Percentiles rank a stretch among this genome's conserved stretches.
phyloP scores from a whole-genome alignment of 2,113 vertebrate species.

The Elachura formosa region DNA sequence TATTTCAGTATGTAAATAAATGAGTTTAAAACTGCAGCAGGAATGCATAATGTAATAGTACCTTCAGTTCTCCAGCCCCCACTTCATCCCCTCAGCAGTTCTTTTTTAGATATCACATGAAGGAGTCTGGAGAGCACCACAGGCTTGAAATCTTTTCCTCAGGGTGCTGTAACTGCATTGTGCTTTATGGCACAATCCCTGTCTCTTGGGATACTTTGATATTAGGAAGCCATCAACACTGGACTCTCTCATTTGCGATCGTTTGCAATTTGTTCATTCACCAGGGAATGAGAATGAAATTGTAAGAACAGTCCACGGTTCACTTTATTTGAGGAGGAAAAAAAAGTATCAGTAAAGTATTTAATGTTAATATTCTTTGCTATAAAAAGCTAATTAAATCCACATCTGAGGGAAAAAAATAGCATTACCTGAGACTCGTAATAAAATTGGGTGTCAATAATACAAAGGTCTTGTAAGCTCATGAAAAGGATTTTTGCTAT shows the following conservation, averaged over 20 bases:
- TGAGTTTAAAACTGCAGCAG: neutral
- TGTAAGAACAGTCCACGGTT: neutral
- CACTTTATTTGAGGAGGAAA: neutral
- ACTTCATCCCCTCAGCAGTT: neutral
- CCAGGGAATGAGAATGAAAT: neutral
- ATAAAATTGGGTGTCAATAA: neutral
- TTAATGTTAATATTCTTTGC: neutral
- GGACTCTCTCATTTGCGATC: too few species aligned
- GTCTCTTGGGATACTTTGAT: neutral
- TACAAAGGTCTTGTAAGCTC: neutral
- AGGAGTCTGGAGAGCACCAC: neutral
- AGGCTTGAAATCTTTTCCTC: neutral
- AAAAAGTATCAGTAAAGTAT: neutral
- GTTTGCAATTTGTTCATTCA: neutral
- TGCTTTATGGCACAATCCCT: neutral
- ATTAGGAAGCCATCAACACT: neutral
- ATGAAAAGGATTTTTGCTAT: neutral
- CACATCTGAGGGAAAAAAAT: neutral
- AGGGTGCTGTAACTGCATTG: neutral
- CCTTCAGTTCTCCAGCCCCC: neutral
- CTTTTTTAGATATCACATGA: neutral
- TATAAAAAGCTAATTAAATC: neutral
- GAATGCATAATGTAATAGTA: accelerated
- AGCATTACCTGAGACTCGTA: neutral
- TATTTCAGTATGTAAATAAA: neutral